Base-by-base conservation (phyloP, 2,797 vertebrate species). In the Sebastiscus tertius region DNA sequence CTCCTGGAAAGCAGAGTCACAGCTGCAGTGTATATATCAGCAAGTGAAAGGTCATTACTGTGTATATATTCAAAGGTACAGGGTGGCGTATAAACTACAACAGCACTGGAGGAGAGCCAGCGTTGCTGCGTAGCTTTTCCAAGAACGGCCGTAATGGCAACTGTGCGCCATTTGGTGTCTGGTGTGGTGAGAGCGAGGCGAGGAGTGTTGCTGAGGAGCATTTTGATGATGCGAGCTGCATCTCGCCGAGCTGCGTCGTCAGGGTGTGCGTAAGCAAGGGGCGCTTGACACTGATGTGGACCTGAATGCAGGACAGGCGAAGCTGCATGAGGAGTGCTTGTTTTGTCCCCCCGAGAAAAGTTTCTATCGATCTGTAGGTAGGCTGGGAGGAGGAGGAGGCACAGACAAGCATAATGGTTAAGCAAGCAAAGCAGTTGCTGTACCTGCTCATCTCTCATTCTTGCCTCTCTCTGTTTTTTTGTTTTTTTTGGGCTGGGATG, bases 311-410 rank as follows among this genome's bases (percentile, higher is more conserved):
- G 91, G 92, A 89, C 84, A 64, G 86, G 82, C 85, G 79, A 70
- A 79, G 81, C 88, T 87, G 89, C 79, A 81, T 79, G 75, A 88
- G 72, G 78, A 89, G 76, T 58, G 86, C 87, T 84, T 33, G 86
- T 77, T 65, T 80, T n/a, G 71, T 80, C 81, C 91, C 91, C 92
- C 72, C 52, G 83, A 88, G 92, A 87, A 92, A 92, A 92, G 87
- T 93, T 92, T 87, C 67, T 82, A 95, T 95, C 33, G 92, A 94
- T 95, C 91, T 79, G 88, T 85, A 79, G 84, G 79, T 81, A 65
- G 83, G 76, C 81, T 58, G 79, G 60, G 58, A 69, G 64, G 65
- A 72, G 56, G 88, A 90, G 84, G 90, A 78, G 84, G 88, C 62
- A 76, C 66, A 84, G 87, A 89, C 78, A 66, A 90, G 86, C 89